Evolutionary conservation across 2,888 invertebrate species (phyloP), one percentile per base, ranked within the genome.

Genomic region (Mythimna impura): DNA sequence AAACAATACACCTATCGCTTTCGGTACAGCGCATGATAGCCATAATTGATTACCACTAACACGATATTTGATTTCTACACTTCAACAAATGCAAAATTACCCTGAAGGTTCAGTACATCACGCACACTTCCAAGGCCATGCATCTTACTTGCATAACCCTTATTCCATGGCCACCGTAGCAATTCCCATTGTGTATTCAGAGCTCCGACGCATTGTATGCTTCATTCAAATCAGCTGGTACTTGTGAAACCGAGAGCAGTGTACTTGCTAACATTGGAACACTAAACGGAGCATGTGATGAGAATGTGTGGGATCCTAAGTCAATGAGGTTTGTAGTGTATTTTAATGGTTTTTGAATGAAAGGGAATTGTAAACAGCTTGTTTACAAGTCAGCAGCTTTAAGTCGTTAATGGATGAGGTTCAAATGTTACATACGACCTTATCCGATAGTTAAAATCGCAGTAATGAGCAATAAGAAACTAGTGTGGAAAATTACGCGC

Each of bases 191-290:
- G 87, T 87, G 72, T 81, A 86, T 82, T 80, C 81, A 66, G 36
- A 75, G 40, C 73, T 72, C 34, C 60, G 68, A 52, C 65, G 80
- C 76, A 74, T 81, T 78, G 80, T 76, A 63, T 57, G 55, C 66
- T 55, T 65, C 83, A 85, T 88, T 88, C 82, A 82, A 86, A 88
- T 88, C 85, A 88, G 84, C 78, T 83, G 83, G 76, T 80, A 63
- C 63, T 80, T 76, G 67, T 74, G 84, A 86, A 82, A 86, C 70
- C 36, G 8, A 36, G 54, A 40, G 77, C 22, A 47, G 25, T 34
- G 14, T 25, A 66, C 52, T 36, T 9, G 54, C 63, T 76, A 81
- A 61, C 73, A 68, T 76, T 77, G 73, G 73, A 60, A 4, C 10
- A 1, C 6, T 68, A 20, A 58, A 36, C 52, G 52, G 17, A 17